These are phyloP conservation scores for Mycteria americana DNA, from an alignment of 2,797 vertebrate species.

Conservation along the genomic window DNA sequence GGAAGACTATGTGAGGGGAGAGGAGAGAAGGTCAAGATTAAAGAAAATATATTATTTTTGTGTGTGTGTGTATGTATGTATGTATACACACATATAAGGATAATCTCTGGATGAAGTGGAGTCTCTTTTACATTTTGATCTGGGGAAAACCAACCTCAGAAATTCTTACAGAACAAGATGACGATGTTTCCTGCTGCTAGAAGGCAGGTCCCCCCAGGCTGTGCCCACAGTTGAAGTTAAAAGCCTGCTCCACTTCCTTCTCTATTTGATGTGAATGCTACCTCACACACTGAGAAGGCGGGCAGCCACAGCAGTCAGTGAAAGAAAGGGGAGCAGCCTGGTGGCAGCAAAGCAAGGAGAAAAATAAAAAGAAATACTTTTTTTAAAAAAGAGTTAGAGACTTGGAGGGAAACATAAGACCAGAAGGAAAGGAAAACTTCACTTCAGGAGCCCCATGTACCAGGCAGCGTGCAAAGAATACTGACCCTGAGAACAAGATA, in stretches of 20 bases:
- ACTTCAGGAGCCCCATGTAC: background rate
- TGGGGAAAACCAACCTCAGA: conserved; percentile 40
- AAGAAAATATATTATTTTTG: background rate
- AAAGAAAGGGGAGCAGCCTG: conserved; percentile 20
- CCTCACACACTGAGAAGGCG: conserved; percentile 29
- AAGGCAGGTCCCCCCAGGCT: background rate
- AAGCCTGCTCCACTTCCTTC: conserved; percentile 39
- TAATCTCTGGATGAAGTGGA: background rate
- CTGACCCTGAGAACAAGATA: background rate
- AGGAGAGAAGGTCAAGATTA: background rate
- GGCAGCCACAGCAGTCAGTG: background rate
- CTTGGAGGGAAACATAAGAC: background rate
- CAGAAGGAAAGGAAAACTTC: conserved; percentile 30
- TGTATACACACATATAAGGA: background rate
- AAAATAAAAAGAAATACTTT: background rate
- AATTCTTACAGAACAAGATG: conserved; percentile 50
- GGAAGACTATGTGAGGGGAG: background rate
- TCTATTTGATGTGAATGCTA: conserved; percentile 45
- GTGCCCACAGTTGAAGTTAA: conserved; percentile 48
- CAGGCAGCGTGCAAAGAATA: background rate
- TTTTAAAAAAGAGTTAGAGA: background rate
- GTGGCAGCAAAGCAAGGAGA: background rate
- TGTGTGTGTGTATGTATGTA: background rate
- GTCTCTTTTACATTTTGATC: conserved; percentile 44
- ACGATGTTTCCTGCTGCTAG: conserved; percentile 1